Evolutionary conservation across 2,888 invertebrate species (phyloP), one percentile per base, ranked within the genome.

Genomic region (Willowsia nigromaculata): DNA sequence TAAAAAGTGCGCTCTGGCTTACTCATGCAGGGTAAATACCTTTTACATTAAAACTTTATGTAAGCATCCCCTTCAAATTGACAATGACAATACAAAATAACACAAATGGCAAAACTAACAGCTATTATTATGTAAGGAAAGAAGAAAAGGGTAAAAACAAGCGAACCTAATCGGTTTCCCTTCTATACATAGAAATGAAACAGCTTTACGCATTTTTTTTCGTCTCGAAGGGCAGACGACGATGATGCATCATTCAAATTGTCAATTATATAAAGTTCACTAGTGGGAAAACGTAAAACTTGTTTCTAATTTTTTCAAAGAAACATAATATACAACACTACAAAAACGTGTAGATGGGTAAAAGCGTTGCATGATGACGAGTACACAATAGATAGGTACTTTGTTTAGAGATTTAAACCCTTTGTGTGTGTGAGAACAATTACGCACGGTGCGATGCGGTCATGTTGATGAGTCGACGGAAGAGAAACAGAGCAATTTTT

Each of bases 391-490:
- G 43, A 22, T 15, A 74, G 22, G 2, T 43, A 74, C 4, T 74
- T 22, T 40, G 40, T 37, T 43, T 37, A 37, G 1, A 33, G 11
- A 74, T 7, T 6, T 25, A 30, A 0, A 11, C 27, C 1, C 13
- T 62, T 30, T 56, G 25, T 62, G 2, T 62, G 27, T 30, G 62
- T 30, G 62, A 30, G 13, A 62, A 62, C 27, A 62, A 30, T 62
- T 62, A 62, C 30, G 62, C 62, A 62, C 62, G 62, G 62, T 62
- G 30, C 62, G 62, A 30, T 62, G 62, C 62, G 62, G 62, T 62
- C 62, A 30, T 62, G 30, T 5, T 30, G 22, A 59, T 59, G 62
- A 5, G 13, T 11, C 6, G 6, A 30, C 2, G 13, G 11, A 30
- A 11, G 62, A 62, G 13, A 15, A 27, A 22, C 18, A 56, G 22